These are phyloP conservation scores for Enteromius unitaeniatus DNA, from an alignment of 2,797 vertebrate species.

Conservation along the genomic window DNA sequence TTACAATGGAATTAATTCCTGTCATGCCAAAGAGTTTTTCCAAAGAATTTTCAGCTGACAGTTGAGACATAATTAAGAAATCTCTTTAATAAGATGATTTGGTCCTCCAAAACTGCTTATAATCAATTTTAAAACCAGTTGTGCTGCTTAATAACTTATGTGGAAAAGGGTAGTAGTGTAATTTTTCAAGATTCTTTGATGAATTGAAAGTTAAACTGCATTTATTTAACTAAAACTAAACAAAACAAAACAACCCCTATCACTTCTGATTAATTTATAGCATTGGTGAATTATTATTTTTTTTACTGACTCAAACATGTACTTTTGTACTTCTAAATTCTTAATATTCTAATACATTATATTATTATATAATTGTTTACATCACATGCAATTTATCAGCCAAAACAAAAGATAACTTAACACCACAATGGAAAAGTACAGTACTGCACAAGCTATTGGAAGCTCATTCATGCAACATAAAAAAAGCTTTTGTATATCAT, in stretches of 20 bases:
- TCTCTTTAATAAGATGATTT: background rate
- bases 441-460: background rate
- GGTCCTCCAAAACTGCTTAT: background rate
- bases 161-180: too few species aligned
- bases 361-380: background rate
- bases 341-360: background rate
- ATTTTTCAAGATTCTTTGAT: background rate
- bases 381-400: background rate
- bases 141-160: background rate
- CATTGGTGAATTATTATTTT: background rate
- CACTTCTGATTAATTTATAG: too few species aligned
- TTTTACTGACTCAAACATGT: background rate
- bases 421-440: background rate
- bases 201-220: too few species aligned
- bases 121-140: background rate
- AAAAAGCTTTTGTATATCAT: background rate
- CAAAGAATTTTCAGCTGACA: background rate
- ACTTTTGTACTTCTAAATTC: background rate
- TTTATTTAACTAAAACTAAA: background rate
- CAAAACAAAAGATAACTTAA: background rate
- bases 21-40: too few species aligned
- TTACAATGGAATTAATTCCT: background rate
- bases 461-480: background rate
- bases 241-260: too few species aligned
- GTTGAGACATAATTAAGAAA: background rate